These are phyloP conservation scores for Dynastes hyllus DNA, from an alignment of 2,888 invertebrate genomes.

Conservation along the genomic window DNA sequence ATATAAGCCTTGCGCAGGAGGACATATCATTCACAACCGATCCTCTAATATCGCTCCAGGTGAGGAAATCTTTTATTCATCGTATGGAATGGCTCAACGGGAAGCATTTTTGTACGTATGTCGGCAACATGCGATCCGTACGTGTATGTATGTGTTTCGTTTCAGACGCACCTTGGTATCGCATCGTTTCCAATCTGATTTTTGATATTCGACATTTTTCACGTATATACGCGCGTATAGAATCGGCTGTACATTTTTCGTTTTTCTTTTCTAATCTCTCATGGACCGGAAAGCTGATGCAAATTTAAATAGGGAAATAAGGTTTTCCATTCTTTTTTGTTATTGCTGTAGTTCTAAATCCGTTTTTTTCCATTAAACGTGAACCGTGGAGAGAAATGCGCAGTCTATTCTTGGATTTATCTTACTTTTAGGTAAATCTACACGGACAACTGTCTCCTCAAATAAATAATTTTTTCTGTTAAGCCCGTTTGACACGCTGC, in stretches of 20 bases:
- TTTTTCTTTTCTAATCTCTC: conserved; percentile 24
- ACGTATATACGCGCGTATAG: conserved; percentile 5
- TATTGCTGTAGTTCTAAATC: background rate
- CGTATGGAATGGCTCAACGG: conserved; percentile 27
- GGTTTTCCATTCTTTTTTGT: background rate
- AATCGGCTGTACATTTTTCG: background rate
- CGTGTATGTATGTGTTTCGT: conserved; percentile 37
- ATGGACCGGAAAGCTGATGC: conserved; percentile 5
- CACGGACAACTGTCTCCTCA: too few relatives aligned
- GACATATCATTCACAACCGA: conserved; percentile 82
- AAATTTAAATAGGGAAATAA: conserved; percentile 2
- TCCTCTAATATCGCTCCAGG: conserved; percentile 81
- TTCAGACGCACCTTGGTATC: conserved; percentile 17
- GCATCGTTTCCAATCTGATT: conserved; percentile 37
- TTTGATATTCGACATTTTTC: conserved; percentile 39
- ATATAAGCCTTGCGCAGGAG: conserved; percentile 78
- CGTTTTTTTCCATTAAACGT: background rate
- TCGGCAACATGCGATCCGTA: conserved; percentile 1
- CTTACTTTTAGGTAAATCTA: too few relatives aligned
- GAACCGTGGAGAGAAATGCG: too few relatives aligned
- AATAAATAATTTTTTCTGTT: too few relatives aligned
- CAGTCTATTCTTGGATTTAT: too few relatives aligned
- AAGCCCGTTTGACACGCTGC: too few relatives aligned
- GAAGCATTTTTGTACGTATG: conserved; percentile 6
- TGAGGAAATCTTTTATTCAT: conserved; percentile 67